phyloP scores from a whole-genome alignment of 2,888 invertebrate genomes.

The Eledona agricola region DNA sequence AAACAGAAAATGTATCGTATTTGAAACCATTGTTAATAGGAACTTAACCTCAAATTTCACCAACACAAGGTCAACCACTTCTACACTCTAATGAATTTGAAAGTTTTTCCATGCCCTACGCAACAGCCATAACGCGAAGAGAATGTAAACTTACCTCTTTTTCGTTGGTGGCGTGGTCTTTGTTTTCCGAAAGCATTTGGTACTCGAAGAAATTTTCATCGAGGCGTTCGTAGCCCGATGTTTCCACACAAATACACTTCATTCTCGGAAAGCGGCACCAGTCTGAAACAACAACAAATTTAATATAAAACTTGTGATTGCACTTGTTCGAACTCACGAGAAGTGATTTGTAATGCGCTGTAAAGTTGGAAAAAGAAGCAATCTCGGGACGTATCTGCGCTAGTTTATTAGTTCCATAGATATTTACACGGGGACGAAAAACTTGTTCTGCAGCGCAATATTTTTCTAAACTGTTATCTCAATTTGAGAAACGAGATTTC shows the following conservation, averaged over 20 bases:
- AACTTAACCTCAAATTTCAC: too few species aligned
- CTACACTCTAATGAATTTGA: too few species aligned
- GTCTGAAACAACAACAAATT: slow-evolving; percentile 53
- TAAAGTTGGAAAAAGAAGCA: slow-evolving; percentile 7
- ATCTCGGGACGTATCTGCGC: slow-evolving; percentile 13
- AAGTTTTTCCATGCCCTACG: too few species aligned
- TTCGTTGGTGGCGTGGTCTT: slow-evolving; percentile 48
- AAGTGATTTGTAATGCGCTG: slow-evolving; percentile 6
- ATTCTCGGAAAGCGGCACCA: slow-evolving; percentile 57
- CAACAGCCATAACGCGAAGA: too few species aligned
- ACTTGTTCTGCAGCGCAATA: too few species aligned
- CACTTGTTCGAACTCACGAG: slow-evolving; percentile 9
- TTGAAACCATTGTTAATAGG: too few species aligned
- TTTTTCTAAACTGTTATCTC: too few species aligned
- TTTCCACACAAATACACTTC: slow-evolving; percentile 55
- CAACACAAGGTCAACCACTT: too few species aligned
- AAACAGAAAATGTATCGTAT: too few species aligned
- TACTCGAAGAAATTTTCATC: slow-evolving; percentile 47
- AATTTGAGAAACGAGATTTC: too few species aligned
- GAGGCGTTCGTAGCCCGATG: slow-evolving; percentile 54
- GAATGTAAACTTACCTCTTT: slow-evolving; percentile 44
- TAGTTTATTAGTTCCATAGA: slow-evolving; percentile 21
- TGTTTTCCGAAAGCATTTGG: slow-evolving; percentile 44
- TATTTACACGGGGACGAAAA: too few species aligned
- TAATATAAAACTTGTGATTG: slow-evolving; percentile 20